Evolutionary conservation across 2,888 invertebrate genomes (phyloP).

Genomic region (Cinara cedri): DNA sequence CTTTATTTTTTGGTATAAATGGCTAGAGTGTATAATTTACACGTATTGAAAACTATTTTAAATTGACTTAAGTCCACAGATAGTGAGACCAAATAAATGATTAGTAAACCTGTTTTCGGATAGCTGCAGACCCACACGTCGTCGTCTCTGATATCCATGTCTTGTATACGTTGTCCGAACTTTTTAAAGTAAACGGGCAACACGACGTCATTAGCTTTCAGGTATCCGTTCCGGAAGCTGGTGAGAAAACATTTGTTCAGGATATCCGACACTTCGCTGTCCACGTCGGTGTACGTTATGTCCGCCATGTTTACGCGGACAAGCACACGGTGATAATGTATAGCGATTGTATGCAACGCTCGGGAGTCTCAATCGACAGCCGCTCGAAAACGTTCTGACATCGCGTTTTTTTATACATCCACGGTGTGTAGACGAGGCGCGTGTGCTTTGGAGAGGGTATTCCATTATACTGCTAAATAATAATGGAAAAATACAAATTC

Average conservation of each 20-base stretch:
- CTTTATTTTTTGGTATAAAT: too few relatives aligned
- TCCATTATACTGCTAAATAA: not conserved
- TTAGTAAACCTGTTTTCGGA: constrained; percentile 68
- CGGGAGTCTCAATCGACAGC: not conserved
- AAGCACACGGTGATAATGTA: not conserved
- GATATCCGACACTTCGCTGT: constrained; percentile 59
- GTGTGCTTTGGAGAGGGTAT: constrained; percentile 31
- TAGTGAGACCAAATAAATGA: too few relatives aligned
- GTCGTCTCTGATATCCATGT: constrained; percentile 65
- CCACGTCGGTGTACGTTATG: constrained; percentile 50
- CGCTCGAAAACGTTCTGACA: not conserved
- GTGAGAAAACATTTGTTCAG: constrained; percentile 61
- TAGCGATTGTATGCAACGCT: not conserved
- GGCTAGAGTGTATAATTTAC: too few relatives aligned
- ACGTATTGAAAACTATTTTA: too few relatives aligned
- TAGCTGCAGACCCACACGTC: constrained; percentile 68
- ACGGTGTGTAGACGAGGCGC: not conserved
- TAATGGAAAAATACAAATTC: not conserved
- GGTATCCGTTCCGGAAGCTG: constrained; percentile 62
- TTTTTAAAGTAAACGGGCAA: constrained; percentile 58
- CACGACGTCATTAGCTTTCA: constrained; percentile 59
- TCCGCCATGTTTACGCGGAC: constrained; percentile 37
- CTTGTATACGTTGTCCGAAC: constrained; percentile 59
- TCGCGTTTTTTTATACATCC: constrained; percentile 3
- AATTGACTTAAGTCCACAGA: too few relatives aligned